Conservation (phyloP, 2,888 invertebrate species). For the Limnephilus lunatus region DNA sequence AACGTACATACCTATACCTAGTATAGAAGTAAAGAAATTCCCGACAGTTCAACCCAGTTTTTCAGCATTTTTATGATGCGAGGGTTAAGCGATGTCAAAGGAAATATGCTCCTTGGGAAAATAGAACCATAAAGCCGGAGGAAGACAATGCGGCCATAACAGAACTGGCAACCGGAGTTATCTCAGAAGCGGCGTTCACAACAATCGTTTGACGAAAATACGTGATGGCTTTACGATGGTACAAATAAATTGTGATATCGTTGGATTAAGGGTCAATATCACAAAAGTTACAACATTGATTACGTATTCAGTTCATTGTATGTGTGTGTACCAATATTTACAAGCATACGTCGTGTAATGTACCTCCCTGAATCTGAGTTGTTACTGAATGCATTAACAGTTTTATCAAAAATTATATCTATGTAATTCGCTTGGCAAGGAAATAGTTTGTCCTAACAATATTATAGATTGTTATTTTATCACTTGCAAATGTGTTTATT, state of each 20-base stretch:
- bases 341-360: too few species aligned
- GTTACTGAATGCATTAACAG: too few species aligned
- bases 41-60: neutral
- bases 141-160: slow-evolving; percentile 49
- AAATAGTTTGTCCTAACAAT: too few species aligned
- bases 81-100: slow-evolving; percentile 57
- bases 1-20: neutral
- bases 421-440: too few species aligned
- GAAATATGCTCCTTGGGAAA: slow-evolving; percentile 55
- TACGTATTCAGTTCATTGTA: neutral
- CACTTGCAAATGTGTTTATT: too few species aligned
- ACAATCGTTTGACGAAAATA: slow-evolving; percentile 11
- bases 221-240: neutral
- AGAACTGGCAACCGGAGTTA: slow-evolving; percentile 38
- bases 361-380: too few species aligned
- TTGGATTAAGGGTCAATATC: neutral
- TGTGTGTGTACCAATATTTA: neutral
- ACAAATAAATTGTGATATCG: slow-evolving; percentile 13
- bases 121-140: slow-evolving; percentile 58
- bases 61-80: slow-evolving; percentile 46
- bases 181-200: neutral
- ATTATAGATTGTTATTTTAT: too few species aligned
- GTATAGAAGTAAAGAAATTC: neutral
- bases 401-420: too few species aligned
- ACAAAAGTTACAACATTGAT: neutral